A percentile compares a stretch with the other conserved stretches of the same genome.
Conservation (phyloP, 2,113 vertebrate species). For the Pelusios castaneus region DNA sequence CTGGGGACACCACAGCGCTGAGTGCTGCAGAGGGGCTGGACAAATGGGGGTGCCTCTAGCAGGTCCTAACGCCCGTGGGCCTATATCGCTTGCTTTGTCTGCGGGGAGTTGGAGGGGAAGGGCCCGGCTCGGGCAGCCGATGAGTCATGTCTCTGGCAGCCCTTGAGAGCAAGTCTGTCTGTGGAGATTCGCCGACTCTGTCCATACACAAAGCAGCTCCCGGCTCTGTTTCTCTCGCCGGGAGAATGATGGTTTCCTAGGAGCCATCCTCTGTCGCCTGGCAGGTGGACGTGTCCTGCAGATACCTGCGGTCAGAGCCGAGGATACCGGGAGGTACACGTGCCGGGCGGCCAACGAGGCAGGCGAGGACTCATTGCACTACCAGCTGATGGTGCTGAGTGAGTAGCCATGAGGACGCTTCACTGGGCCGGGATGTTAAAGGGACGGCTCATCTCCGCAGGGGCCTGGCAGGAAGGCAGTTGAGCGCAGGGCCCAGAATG, state of each 20-base stretch:
- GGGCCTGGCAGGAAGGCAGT: neutral
- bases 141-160: neutral
- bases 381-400: constrained; percentile 88
- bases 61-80: neutral
- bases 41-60: neutral
- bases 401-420: constrained; percentile 32
- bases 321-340: constrained; percentile 85
- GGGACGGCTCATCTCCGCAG: neutral
- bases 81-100: neutral
- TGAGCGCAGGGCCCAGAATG: neutral
- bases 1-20: neutral
- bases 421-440: no score
- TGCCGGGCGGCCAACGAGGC: constrained; percentile 88
- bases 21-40: neutral
- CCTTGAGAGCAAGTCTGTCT: neutral
- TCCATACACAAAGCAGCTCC: neutral
- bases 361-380: constrained; percentile 87
- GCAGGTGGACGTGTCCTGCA: constrained; percentile 89
- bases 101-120: neutral
- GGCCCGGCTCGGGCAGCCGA: neutral
- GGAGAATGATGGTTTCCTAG: neutral
- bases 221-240: neutral
- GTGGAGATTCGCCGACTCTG: neutral
- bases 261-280: neutral
- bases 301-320: constrained; percentile 77